phyloP scores from a whole-genome alignment of 2,888 invertebrate species.

The Ennomos quercinarius region DNA sequence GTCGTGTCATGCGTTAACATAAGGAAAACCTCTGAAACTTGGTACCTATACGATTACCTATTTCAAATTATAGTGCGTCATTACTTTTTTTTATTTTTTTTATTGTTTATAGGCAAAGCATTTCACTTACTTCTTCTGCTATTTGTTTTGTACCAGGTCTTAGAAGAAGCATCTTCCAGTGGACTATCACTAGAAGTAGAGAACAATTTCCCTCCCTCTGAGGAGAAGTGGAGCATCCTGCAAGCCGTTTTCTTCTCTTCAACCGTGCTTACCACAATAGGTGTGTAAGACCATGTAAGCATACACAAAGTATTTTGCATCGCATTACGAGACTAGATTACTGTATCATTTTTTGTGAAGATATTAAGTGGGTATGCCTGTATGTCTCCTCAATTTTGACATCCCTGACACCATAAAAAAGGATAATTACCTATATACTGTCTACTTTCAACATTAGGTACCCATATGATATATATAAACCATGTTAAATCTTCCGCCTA shows the following conservation, averaged over 20 bases:
- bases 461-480: no score
- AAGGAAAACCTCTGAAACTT: no score
- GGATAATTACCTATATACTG: no score
- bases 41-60: no score
- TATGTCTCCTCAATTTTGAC: not conserved
- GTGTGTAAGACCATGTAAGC: conserved; percentile 86
- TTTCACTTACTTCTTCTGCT: not conserved
- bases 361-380: no score
- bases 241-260: conserved; percentile 96
- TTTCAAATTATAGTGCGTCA: not conserved
- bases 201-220: conserved; percentile 81
- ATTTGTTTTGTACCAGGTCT: conserved; percentile 64
- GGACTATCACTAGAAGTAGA: conserved; percentile 87
- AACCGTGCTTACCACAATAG: conserved; percentile 96
- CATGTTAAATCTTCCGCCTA: no score
- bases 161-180: conserved; percentile 90
- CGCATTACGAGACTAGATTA: conserved; percentile 12
- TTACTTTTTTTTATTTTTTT: no score
- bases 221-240: conserved; percentile 91
- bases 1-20: no score
- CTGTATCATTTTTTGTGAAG: not conserved
- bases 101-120: no score
- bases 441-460: no score
- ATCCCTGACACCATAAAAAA: not conserved
- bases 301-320: conserved; percentile 49